These are phyloP conservation scores for Micromys minutus DNA, from an alignment of 2,113 vertebrate species.

Conservation along the genomic window DNA sequence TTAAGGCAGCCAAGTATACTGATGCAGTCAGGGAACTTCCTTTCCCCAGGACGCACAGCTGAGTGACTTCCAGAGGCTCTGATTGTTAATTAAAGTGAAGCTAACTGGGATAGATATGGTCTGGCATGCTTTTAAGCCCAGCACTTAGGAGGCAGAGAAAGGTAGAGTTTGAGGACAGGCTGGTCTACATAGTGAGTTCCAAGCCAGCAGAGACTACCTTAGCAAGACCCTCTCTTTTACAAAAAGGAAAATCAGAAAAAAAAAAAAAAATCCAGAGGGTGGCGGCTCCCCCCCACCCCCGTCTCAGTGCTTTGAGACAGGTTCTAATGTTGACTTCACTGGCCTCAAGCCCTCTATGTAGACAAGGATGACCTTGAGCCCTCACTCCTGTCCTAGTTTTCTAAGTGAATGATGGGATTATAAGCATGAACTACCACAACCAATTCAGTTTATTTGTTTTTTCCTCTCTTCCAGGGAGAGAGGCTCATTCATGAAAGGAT, in stretches of 20 bases:
- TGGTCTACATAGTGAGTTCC: not conserved
- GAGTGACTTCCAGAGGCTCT: not conserved
- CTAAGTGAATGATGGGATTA: not conserved
- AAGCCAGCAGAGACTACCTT: not conserved
- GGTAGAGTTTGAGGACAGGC: not conserved
- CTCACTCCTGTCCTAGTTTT: not conserved
- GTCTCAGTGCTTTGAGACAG: not conserved
- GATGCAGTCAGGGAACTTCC: not conserved
- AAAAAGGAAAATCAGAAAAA: not conserved
- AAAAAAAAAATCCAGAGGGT: not conserved
- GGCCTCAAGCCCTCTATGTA: not conserved
- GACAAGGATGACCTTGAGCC: not conserved
- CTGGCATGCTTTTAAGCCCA: not conserved
- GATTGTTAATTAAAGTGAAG: not conserved
- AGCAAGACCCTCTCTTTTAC: not conserved
- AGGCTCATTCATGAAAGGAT: not conserved
- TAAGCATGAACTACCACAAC: not conserved
- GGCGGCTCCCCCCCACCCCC: too few species aligned
- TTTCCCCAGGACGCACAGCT: too few species aligned
- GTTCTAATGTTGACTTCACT: not conserved
- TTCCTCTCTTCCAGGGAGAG: not conserved
- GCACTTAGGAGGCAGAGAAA: not conserved
- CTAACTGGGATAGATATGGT: not conserved
- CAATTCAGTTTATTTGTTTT: not conserved
- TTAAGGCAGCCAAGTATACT: not conserved